These are phyloP conservation scores for Bacillus rossius DNA, from an alignment of 1,140 invertebrate species.

Conservation along the genomic window DNA sequence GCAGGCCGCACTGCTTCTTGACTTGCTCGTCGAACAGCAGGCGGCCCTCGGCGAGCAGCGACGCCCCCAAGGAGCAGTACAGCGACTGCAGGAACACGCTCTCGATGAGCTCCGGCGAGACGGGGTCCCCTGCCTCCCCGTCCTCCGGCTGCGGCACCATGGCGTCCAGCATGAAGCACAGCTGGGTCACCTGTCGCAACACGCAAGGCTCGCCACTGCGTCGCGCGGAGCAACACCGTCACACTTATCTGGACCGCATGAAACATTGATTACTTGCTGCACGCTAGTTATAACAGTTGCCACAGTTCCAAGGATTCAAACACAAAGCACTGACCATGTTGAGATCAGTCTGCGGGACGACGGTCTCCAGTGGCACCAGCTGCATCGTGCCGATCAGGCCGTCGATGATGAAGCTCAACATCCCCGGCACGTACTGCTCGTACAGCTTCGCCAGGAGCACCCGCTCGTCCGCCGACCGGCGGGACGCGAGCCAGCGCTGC, in stretches of 20 bases:
- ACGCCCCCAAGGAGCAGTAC: slow-evolving; percentile 79
- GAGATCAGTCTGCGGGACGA: slow-evolving; percentile 74
- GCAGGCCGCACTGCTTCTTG: slow-evolving; percentile 66
- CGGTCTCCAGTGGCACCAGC: slow-evolving; percentile 66
- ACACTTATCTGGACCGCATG: too few relatives aligned
- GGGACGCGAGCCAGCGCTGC: slow-evolving; percentile 52
- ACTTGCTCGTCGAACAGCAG: slow-evolving; percentile 71
- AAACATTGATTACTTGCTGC: too few relatives aligned
- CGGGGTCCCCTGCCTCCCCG: slow-evolving; percentile 7
- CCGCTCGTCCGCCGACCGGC: slow-evolving; percentile 44
- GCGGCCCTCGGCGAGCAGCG: slow-evolving; percentile 60
- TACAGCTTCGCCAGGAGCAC: slow-evolving; percentile 54
- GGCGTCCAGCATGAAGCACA: slow-evolving; percentile 75
- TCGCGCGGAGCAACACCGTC: too few relatives aligned
- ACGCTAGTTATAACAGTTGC: too few relatives aligned
- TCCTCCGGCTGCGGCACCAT: slow-evolving; percentile 43
- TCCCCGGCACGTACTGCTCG: slow-evolving; percentile 64
- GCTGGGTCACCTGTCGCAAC: slow-evolving; percentile 60
- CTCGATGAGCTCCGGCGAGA: slow-evolving; percentile 43
- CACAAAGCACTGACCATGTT: slow-evolving; percentile 62
- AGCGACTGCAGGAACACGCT: slow-evolving; percentile 69
- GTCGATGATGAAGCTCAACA: slow-evolving; percentile 69
- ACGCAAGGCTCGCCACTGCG: too few relatives aligned
- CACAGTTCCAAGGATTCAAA: too few relatives aligned
- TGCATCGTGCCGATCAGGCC: slow-evolving; percentile 67